Percentiles rank a stretch among this genome's conserved stretches.
Evolutionary conservation across 2,113 vertebrate species (phyloP).

Genomic region (Salvator merianae): DNA sequence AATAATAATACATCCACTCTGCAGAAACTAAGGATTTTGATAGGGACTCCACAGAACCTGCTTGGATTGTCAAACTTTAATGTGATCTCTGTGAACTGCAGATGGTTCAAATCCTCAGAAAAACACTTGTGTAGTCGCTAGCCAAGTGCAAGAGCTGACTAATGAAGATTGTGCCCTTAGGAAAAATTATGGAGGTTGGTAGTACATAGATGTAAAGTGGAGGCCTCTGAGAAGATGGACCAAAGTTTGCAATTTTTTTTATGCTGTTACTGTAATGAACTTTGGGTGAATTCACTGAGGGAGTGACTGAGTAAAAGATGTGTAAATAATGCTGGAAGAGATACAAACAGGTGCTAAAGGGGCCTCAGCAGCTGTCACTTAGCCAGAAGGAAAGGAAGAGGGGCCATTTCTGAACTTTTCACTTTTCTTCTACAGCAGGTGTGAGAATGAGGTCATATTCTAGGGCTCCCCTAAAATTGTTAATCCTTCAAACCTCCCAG

Average conservation of each 20-base stretch:
- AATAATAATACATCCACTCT: no score
- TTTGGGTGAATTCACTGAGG: not conserved
- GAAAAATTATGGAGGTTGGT: no score
- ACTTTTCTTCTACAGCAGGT: not conserved
- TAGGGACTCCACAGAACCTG: no score
- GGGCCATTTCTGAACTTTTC: not conserved
- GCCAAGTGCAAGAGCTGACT: no score
- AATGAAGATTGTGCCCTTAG: no score
- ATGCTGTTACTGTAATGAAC: not conserved
- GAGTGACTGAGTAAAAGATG: not conserved
- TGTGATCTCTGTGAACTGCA: no score
- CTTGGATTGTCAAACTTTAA: no score
- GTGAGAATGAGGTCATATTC: constrained; percentile 5
- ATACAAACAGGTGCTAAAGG: not conserved
- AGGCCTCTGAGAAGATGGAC: not conserved
- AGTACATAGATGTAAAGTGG: no score
- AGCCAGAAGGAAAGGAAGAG: not conserved
- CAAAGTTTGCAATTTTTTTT: not conserved
- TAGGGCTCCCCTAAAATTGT: not conserved
- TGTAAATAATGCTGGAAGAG: not conserved
- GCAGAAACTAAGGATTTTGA: no score
- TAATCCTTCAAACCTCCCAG: constrained; percentile 3
- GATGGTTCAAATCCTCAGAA: no score
- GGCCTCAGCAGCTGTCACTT: not conserved
- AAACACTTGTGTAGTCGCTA: no score